These are phyloP conservation scores for Carpatolechia fugitivella DNA, from an alignment of 2,888 invertebrate genomes.

Conservation along the genomic window DNA sequence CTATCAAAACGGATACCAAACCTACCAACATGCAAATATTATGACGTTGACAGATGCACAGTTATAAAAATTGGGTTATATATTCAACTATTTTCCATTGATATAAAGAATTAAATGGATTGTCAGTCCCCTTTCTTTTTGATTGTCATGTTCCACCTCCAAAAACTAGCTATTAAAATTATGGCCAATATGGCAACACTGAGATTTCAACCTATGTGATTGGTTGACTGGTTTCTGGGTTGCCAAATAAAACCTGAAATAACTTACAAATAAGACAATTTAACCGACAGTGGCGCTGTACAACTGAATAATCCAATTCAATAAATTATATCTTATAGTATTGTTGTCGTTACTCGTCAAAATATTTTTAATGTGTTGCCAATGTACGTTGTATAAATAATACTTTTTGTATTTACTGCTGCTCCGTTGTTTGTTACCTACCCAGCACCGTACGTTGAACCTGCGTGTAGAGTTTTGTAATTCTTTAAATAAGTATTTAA, in stretches of 20 bases:
- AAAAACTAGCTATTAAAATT: neutral
- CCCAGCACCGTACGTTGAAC: conserved; percentile 19
- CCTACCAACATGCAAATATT: too few species aligned
- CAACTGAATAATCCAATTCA: neutral
- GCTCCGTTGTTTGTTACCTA: neutral
- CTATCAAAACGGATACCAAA: too few species aligned
- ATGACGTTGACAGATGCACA: too few species aligned
- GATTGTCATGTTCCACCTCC: neutral
- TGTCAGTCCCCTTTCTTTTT: neutral
- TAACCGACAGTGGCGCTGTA: too few species aligned
- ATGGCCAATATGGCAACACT: neutral
- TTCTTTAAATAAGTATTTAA: conserved; percentile 55
- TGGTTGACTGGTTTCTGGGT: too few species aligned
- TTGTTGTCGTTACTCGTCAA: conserved; percentile 45
- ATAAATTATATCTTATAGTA: conserved; percentile 25
- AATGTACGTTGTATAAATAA: conserved; percentile 16
- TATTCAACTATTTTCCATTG: neutral
- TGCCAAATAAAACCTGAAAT: too few species aligned
- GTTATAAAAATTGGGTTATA: too few species aligned
- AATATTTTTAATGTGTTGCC: conserved; percentile 49
- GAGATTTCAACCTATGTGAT: neutral
- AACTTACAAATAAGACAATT: too few species aligned
- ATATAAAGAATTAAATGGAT: neutral
- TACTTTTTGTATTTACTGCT: neutral
- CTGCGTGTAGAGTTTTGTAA: conserved; percentile 45